Conservation (phyloP, 2,888 invertebrate species). For the Ophion ventricosus region DNA sequence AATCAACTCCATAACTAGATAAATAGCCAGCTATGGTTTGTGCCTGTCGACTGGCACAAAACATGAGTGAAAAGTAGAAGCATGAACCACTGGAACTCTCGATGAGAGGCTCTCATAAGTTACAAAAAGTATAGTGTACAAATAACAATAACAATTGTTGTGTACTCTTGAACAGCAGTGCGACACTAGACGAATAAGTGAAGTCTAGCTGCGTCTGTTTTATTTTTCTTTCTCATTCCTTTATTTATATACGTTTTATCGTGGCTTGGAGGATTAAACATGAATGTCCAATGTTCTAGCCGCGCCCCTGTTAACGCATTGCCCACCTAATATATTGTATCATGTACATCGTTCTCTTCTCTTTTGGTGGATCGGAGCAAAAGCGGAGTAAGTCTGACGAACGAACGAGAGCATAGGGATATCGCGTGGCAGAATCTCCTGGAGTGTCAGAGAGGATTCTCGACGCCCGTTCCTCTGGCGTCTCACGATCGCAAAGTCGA, state of each 20-base stretch:
- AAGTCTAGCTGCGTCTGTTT: neutral
- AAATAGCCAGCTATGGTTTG: no score
- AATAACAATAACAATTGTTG: conserved; percentile 77
- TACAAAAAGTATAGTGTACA: no score
- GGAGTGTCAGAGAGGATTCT: conserved; percentile 76
- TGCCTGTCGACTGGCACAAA: no score
- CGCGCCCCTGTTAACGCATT: conserved; percentile 58
- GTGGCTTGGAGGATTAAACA: conserved; percentile 21
- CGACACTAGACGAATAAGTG: conserved; percentile 19
- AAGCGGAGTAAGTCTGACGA: conserved; percentile 63
- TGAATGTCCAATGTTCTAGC: conserved; percentile 40
- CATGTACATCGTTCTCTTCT: conserved; percentile 63
- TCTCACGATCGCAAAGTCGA: conserved; percentile 58
- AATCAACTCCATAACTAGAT: no score
- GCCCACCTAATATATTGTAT: conserved; percentile 71
- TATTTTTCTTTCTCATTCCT: conserved; percentile 1
- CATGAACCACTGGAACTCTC: neutral
- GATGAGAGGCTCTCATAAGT: neutral
- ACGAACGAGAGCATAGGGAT: conserved; percentile 69
- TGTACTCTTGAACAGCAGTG: conserved; percentile 52
- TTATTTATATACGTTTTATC: conserved; percentile 34
- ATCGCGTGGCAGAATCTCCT: conserved; percentile 79
- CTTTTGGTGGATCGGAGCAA: conserved; percentile 42
- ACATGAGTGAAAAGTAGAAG: neutral
- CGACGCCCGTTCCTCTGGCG: conserved; percentile 30